These are phyloP conservation scores for Bombus pyrosoma DNA, from an alignment of 1,140 invertebrate species.

Conservation along the genomic window DNA sequence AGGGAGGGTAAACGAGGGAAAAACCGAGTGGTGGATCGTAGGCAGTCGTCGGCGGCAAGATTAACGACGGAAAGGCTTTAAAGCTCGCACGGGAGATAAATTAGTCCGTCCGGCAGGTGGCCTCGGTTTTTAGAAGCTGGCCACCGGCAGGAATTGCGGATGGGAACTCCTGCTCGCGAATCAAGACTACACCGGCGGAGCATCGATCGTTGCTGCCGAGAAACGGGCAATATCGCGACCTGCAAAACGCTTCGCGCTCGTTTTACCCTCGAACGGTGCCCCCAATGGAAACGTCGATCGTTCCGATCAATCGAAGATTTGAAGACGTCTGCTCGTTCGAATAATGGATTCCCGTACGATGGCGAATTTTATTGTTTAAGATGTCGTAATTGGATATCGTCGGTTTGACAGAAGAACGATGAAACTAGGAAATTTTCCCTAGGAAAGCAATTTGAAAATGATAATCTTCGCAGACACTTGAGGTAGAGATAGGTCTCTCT, in stretches of 20 bases:
- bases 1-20: conserved; percentile 37
- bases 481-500: too few relatives aligned
- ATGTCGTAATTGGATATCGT: background rate
- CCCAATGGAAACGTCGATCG: too few relatives aligned
- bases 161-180: conserved; percentile 50
- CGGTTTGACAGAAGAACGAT: background rate
- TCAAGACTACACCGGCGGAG: conserved; percentile 38
- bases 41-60: conserved; percentile 72
- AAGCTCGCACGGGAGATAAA: conserved; percentile 77
- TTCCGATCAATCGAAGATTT: background rate
- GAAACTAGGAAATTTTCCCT: background rate
- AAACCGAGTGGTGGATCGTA: conserved; percentile 60
- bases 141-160: conserved; percentile 59
- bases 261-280: background rate
- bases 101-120: conserved; percentile 74
- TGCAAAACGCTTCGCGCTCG: background rate
- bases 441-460: background rate
- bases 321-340: background rate
- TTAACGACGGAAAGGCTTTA: conserved; percentile 76
- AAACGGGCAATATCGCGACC: background rate
- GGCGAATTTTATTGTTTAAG: background rate
- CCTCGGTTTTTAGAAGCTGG: conserved; percentile 68
- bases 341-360: background rate
- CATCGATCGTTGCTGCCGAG: conserved; percentile 35
- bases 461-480: too few relatives aligned